Base-by-base conservation (phyloP, 2,888 invertebrate species). In the Dryobotodes eremita region DNA sequence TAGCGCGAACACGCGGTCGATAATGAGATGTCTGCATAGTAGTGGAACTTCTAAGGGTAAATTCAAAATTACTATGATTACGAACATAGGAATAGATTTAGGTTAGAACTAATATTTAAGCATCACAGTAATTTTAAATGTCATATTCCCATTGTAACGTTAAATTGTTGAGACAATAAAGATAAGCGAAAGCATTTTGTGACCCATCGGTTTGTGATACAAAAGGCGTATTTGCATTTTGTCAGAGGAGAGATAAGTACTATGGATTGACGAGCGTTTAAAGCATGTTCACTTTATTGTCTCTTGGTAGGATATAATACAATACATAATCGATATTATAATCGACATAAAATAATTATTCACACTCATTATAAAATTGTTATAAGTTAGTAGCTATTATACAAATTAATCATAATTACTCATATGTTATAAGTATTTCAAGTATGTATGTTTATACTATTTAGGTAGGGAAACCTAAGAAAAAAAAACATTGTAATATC, bases 371-470 rank as follows among this genome's bases (percentile, higher is more conserved):
- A 89, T 91, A 85, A 75, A 72, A 90, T 91, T 91, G 89, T 91
- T 91, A 89, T 93, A 93, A 92, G 93, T 88, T 93, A 92, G 90
- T 90, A 86, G 90, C 88, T 94, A 90, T 71, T 93, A 92, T 91
- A 94, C 93, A 94, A 95, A 94, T 92, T 94, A 94, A 92, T 92
- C 90, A 74, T 93, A 92, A 91, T 91, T 93, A 92, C 90, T 90
- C 83, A 90, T 90, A 89, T 90, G 86, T 90, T 92, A 84, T 93
- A 94, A 91, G 91, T 90, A 93, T 92, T 92, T 91, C 91, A 89
- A 89, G 88, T 92, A 93, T 93, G 92, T 94, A 94, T 93, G 93
- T 94, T 94, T 92, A 93, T 94, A 93, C 92, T 92, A 92, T 90
- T 86, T 90, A 92, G 82, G 89, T 94, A 94, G 93, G 81, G 82